Evolutionary conservation across 2,888 invertebrate species (phyloP).

Genomic region (Scrobipalpa atriplicella): DNA sequence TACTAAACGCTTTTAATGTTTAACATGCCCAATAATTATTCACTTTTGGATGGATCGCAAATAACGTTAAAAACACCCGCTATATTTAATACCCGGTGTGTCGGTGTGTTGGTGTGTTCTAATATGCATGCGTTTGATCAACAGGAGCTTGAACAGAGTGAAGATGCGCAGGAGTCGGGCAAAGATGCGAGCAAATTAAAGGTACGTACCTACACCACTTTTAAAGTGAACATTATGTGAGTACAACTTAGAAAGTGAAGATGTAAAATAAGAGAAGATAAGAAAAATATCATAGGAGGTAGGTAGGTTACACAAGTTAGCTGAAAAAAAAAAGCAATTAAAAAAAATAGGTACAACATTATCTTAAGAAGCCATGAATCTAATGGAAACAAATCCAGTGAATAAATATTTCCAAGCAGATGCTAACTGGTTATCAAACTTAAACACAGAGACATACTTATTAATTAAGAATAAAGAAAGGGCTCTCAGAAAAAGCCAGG

Average conservation of each 20-base stretch:
- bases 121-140: constrained; percentile 19
- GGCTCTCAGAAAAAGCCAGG: neutral
- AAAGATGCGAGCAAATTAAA: neutral
- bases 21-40: neutral
- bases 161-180: neutral
- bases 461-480: neutral
- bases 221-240: too few species aligned
- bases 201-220: neutral
- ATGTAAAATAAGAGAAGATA: too few species aligned
- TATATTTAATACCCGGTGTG: neutral
- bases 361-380: too few species aligned
- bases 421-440: too few species aligned
- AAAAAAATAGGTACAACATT: too few species aligned
- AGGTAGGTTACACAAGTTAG: too few species aligned
- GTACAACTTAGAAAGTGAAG: too few species aligned
- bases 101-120: neutral
- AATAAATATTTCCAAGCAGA: too few species aligned
- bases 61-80: neutral
- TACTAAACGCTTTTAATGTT: too few species aligned
- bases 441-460: neutral
- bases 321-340: too few species aligned
- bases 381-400: too few species aligned
- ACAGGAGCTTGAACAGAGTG: constrained; percentile 1
- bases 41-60: constrained; percentile 17
- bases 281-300: too few species aligned